These are phyloP conservation scores for Fragum whitleyi DNA, from an alignment of 2,888 invertebrate species.

Conservation along the genomic window DNA sequence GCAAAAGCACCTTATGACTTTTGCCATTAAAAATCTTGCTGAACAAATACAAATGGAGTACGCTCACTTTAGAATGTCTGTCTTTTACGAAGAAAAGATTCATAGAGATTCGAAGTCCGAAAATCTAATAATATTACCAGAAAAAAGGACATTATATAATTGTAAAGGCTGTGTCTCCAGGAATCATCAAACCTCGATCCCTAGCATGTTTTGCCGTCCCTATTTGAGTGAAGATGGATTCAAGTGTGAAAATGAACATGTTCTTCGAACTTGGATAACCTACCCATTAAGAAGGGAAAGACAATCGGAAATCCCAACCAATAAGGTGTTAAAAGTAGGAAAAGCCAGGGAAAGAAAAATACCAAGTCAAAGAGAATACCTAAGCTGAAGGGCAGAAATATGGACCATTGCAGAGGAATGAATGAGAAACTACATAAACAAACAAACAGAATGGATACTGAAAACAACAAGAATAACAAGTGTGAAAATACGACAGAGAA, in stretches of 20 bases:
- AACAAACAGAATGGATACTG: conserved; percentile 5
- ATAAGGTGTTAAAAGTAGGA: not conserved
- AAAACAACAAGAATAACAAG: conserved; percentile 15
- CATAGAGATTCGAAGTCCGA: conserved; percentile 1
- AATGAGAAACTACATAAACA: conserved; percentile 1
- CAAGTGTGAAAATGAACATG: conserved; percentile 23
- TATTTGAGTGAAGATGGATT: conserved; percentile 7
- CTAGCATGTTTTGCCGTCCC: conserved; percentile 42
- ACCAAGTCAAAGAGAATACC: conserved; percentile 18
- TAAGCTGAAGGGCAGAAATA: not conserved
- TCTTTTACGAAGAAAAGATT: conserved; percentile 23
- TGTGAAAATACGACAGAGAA: not conserved
- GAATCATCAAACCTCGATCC: conserved; percentile 16
- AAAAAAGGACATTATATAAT: conserved; percentile 36
- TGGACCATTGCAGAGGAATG: not conserved
- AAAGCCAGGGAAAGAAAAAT: conserved; percentile 10
- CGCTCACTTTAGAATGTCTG: conserved; percentile 16
- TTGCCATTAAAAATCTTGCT: conserved; percentile 22
- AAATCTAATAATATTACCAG: conserved; percentile 30
- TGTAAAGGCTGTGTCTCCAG: conserved; percentile 41
- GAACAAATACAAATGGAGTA: conserved; percentile 1
- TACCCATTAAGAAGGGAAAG: conserved; percentile 10
- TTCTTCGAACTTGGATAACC: conserved; percentile 20
- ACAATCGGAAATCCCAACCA: conserved; percentile 20
- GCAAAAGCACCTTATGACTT: conserved; percentile 3